These are phyloP conservation scores for Athene cunicularia DNA, from an alignment of 2,113 vertebrate genomes.

Conservation along the genomic window DNA sequence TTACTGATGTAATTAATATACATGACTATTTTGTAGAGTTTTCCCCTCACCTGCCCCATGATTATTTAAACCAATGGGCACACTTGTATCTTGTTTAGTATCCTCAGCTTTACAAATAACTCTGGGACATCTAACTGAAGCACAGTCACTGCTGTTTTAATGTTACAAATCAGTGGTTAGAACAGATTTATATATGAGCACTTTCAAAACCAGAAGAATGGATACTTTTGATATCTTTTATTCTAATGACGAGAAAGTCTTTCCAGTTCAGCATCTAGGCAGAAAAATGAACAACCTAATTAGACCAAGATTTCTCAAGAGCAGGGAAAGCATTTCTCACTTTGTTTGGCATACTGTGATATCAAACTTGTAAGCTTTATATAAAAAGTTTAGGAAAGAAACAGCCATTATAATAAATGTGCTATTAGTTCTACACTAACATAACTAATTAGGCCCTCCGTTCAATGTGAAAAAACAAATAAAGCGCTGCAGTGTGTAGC, in stretches of 20 bases:
- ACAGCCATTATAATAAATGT: not conserved
- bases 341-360: slow-evolving; percentile 17
- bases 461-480: slow-evolving; percentile 6
- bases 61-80: not conserved
- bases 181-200: not conserved
- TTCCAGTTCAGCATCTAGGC: slow-evolving; percentile 41
- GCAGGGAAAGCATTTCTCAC: slow-evolving; percentile 42
- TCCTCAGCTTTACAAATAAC: not conserved
- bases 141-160: not conserved
- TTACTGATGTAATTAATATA: not conserved
- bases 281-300: slow-evolving; percentile 50
- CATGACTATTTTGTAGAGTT: not conserved
- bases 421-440: slow-evolving; percentile 41
- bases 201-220: slow-evolving; percentile 6
- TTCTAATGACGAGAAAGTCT: not conserved
- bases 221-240: not conserved
- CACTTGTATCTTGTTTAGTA: not conserved
- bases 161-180: not conserved
- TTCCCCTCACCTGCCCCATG: not conserved
- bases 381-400: slow-evolving; percentile 45
- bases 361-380: slow-evolving; percentile 34
- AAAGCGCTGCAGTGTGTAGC: not conserved
- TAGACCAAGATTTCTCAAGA: slow-evolving; percentile 56
- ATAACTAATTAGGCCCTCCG: not conserved
- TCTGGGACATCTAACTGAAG: not conserved